Evolutionary conservation across 2,888 invertebrate species (phyloP), one percentile per base, ranked within the genome.

Genomic region (Sceliomorpha sp.): DNA sequence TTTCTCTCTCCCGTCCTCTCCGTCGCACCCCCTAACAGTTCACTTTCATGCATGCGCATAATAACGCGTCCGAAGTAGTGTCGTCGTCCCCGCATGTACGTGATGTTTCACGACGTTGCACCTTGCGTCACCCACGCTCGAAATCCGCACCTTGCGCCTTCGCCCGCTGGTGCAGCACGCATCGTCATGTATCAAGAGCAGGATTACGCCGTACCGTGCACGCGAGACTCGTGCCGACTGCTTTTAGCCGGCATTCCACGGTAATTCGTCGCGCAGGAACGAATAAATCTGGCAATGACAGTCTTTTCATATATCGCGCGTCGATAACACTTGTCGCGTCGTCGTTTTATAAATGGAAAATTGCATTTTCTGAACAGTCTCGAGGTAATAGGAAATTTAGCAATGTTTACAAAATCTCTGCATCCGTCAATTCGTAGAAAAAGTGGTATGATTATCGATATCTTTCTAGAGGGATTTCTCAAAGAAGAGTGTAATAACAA

Each of bases 131-230:
- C 39, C 51, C 40, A 31, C 29, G 37, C 29, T 26, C 2, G 7
- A 51, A 45, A 45, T 45, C 29, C 45, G 17, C 45, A 45, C 45
- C 45, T 45, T 45, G 45, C 45, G 10, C 45, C 31, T 26, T 9
- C 42, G 12, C 14, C 4, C 17, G 10, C 1, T 37, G 8, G 17
- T 12, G 12, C n/a, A 2, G 14, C 24, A 20, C 24, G 17, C 20
- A 24, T 7, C 24, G n/a, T 8, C 24, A 15, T 2, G 24, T 12
- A 24, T 37, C 15, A 37, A 14, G n/a, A 15, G 37, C n/a, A 8
- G 15, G 7, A 37, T 37, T 15, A 37, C n/a, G 17, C 1, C 37
- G 15, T 15, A 9, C n/a, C 14, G 15, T 15, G 15, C 15, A 37
- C 14, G n/a, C 37, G 15, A 37, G 15, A n/a, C n/a, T 29, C 29